Evolutionary conservation across 2,113 vertebrate genomes (phyloP).

Genomic region (Gopherus flavomarginatus): DNA sequence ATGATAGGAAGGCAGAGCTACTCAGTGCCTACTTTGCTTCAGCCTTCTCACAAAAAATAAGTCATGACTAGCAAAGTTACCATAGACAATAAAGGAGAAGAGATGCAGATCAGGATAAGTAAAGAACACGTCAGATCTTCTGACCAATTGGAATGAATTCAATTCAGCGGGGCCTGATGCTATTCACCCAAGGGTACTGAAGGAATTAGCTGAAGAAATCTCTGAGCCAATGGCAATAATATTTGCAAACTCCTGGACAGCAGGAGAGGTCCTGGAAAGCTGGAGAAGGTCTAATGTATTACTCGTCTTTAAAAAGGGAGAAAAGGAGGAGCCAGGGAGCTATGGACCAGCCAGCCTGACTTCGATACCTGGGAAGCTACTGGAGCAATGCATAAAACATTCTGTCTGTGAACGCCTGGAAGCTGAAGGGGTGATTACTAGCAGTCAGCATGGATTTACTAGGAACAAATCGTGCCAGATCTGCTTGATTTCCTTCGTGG

Average conservation of each 20-base stretch:
- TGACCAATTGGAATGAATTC: not conserved
- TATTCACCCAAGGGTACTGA: not conserved
- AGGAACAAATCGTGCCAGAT: not conserved
- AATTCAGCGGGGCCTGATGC: not conserved
- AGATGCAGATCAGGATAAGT: not conserved
- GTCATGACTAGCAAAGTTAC: no score
- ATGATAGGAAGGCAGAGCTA: no score
- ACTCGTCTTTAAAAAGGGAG: not conserved
- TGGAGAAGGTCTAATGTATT: not conserved
- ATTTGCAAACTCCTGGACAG: not conserved
- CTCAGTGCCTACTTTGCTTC: no score
- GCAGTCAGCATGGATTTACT: not conserved
- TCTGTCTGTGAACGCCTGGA: not conserved
- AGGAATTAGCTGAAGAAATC: not conserved
- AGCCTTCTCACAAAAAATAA: no score
- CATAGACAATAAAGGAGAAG: not conserved
- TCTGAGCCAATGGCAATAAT: not conserved
- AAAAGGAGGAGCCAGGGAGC: not conserved
- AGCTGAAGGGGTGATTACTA: not conserved
- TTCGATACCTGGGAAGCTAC: not conserved
- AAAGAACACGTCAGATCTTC: not conserved
- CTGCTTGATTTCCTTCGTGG: not conserved
- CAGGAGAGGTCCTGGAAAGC: not conserved
- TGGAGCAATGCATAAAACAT: not conserved
- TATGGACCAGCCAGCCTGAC: not conserved